A percentile compares a stretch with the other conserved stretches of the same genome.
phyloP scores from a whole-genome alignment of 1,140 invertebrate species.

The Maniola jurtina region DNA sequence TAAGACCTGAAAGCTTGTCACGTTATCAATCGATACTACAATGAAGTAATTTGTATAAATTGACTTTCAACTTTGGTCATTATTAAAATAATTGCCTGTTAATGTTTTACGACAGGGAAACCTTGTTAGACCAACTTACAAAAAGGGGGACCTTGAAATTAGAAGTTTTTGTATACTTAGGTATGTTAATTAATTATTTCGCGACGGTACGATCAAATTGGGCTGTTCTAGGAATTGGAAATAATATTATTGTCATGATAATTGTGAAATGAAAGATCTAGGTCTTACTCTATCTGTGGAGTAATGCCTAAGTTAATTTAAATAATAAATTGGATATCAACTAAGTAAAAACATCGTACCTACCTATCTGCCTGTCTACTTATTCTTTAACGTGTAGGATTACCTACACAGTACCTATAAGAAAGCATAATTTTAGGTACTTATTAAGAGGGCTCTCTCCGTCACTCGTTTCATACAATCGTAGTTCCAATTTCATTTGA shows the following conservation, averaged over 20 bases:
- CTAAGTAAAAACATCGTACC: no score
- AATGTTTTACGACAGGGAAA: slow-evolving; percentile 21
- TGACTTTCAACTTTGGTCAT: slow-evolving; percentile 25
- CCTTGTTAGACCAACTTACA: slow-evolving; percentile 6
- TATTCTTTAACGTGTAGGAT: no score
- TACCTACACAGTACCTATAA: no score
- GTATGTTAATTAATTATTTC: slow-evolving; percentile 8
- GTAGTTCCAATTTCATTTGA: no score
- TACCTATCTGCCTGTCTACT: no score
- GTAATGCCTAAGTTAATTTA: background rate
- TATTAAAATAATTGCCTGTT: slow-evolving; percentile 30
- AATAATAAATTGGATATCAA: no score
- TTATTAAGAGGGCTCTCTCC: no score
- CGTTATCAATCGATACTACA: slow-evolving; percentile 40
- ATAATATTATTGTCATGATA: background rate
- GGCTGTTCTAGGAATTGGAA: slow-evolving; percentile 6
- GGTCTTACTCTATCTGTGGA: background rate
- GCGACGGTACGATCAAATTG: slow-evolving; percentile 2
- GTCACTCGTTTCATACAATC: no score
- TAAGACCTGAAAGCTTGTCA: slow-evolving; percentile 35
- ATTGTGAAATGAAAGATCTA: background rate
- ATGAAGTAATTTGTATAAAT: slow-evolving; percentile 36
- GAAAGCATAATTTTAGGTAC: no score
- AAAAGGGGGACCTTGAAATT: slow-evolving; percentile 20
- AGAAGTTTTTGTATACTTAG: slow-evolving; percentile 13